phyloP scores from a whole-genome alignment of 2,113 vertebrate species.

The Nothocercus nigrocapillus region DNA sequence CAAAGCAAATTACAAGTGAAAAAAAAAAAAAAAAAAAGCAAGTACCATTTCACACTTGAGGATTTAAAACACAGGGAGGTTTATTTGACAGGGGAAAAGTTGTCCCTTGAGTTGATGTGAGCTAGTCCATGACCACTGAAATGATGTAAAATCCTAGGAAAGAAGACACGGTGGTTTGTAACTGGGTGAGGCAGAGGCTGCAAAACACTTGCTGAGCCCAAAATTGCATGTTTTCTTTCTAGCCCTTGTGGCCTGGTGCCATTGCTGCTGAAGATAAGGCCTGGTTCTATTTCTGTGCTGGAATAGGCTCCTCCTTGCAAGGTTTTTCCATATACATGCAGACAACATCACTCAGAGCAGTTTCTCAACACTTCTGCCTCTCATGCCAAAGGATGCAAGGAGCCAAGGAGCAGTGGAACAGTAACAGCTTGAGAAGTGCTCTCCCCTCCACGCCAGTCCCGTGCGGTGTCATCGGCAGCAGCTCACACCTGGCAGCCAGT shows the following conservation, averaged over 20 bases:
- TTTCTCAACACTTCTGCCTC: conserved; percentile 30
- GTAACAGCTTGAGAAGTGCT: neutral
- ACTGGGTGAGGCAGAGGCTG: neutral
- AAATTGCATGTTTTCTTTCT: neutral
- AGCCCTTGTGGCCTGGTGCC: neutral
- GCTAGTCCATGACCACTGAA: neutral
- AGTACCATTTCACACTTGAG: neutral
- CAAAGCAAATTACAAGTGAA: conserved; percentile 40
- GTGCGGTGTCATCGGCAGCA: neutral
- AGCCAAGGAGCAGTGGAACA: conserved; percentile 31
- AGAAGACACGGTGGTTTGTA: neutral
- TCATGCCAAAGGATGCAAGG: neutral
- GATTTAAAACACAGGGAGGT: neutral
- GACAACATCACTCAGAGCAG: neutral
- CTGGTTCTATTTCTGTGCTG: neutral
- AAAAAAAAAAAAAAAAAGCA: conserved; percentile 38
- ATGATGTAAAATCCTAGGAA: neutral
- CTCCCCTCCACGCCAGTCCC: neutral
- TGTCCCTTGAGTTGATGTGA: neutral
- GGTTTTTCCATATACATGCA: conserved; percentile 25
- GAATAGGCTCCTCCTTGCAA: neutral
- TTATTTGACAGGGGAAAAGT: conserved; percentile 22
- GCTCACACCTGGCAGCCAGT: neutral
- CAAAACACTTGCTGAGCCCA: neutral
- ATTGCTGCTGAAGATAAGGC: neutral